phyloP scores from a whole-genome alignment of 2,113 vertebrate genomes.

The Microcebus lehilahytsara region DNA sequence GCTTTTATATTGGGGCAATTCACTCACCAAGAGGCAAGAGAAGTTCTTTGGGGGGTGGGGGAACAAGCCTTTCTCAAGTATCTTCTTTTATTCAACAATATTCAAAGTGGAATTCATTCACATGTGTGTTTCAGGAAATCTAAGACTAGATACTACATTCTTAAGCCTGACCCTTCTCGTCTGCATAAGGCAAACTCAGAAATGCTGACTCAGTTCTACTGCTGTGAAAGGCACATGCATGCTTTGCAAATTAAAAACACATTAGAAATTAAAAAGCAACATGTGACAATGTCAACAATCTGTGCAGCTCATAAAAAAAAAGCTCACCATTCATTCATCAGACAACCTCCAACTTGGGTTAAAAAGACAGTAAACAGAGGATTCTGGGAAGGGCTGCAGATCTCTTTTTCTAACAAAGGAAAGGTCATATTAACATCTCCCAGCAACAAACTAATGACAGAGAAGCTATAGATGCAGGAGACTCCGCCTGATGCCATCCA shows the following conservation, averaged over 20 bases:
- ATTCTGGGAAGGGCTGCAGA: conserved; percentile 66
- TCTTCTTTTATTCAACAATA: conserved; percentile 65
- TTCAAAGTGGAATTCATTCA: conserved; percentile 71
- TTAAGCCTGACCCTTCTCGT: neutral
- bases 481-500: neutral
- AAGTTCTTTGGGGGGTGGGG: conserved; percentile 35
- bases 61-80: conserved; percentile 53
- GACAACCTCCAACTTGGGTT: neutral
- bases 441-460: conserved; percentile 50
- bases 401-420: conserved; percentile 74
- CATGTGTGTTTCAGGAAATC: conserved; percentile 33
- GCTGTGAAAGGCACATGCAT: conserved; percentile 21
- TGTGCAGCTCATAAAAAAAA: conserved; percentile 57
- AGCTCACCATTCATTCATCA: conserved; percentile 57
- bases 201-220: conserved; percentile 51
- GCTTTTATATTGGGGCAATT: conserved; percentile 79
- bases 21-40: conserved; percentile 69
- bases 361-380: conserved; percentile 64
- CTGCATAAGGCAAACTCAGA: conserved; percentile 47
- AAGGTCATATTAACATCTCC: conserved; percentile 70
- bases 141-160: neutral
- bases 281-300: conserved; percentile 60
- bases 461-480: conserved; percentile 5
- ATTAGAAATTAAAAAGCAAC: conserved; percentile 71
- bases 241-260: conserved; percentile 70